Evolutionary conservation across 2,888 invertebrate species (phyloP), one percentile per base, ranked within the genome.

Genomic region (Notocelia uddmanniana): DNA sequence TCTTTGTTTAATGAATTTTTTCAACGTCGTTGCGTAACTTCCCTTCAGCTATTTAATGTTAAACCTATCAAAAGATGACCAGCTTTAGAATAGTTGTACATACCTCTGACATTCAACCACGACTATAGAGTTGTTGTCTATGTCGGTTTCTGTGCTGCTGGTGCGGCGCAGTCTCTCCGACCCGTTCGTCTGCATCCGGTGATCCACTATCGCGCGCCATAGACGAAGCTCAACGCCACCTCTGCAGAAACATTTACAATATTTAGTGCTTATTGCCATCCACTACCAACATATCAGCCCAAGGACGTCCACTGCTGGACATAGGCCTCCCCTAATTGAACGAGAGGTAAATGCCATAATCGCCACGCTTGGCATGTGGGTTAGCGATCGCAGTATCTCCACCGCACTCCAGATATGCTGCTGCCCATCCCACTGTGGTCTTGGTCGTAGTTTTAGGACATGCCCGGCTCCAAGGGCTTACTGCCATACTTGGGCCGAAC

Each of bases 211-310:
- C 0, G 97, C 96, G 74, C 96, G 96, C 98, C 98, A 98, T 75
- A 98, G 92, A 69, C 97, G 95, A 59, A 98, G 95, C 84, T 98
- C 97, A 26, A 97, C 95, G 52, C 98, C 98, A 67, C 97, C 96
- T 84, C 97, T 97, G 90, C 68, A 85, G 85, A 34, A 19, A 52
- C 13, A 76, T 75, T 15, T 41, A 13, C 13, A 37, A 11, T 13
- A 15, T 37, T 11, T 37, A 37, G 37, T 15, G 8, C 5, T 31
- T 31, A 31, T 31, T 6, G 31, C 31, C 31, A n/a, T n/a, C n/a
- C n/a, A n/a, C n/a, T n/a, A n/a, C n/a, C n/a, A n/a, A n/a, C n/a
- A n/a, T n/a, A n/a, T n/a, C n/a, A n/a, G n/a, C n/a, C n/a, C n/a
- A n/a, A n/a, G n/a, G n/a, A n/a, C n/a, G n/a, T n/a, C n/a, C n/a